phyloP scores from a whole-genome alignment of 1,140 invertebrate species.

The Leptoteleia sp. region DNA sequence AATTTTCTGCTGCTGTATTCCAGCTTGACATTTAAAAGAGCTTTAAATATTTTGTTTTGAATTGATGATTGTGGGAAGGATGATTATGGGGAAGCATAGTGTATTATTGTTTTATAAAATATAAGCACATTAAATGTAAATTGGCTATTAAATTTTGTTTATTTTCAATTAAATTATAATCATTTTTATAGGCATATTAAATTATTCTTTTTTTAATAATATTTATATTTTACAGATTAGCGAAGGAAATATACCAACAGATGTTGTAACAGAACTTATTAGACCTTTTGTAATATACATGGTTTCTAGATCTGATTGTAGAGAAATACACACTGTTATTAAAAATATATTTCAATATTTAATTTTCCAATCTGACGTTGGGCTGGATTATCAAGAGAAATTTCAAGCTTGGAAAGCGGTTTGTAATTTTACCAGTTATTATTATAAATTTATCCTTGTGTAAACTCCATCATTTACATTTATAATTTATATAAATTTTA shows the following conservation, averaged over 20 bases:
- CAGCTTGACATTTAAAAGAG: too few species aligned
- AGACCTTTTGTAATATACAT: constrained; percentile 85
- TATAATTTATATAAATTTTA: constrained; percentile 22
- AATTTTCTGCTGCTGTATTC: too few species aligned
- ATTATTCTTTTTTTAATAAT: background rate
- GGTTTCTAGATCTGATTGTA: constrained; percentile 81
- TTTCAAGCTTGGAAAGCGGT: constrained; percentile 84
- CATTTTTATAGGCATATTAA: too few species aligned
- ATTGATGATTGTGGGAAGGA: too few species aligned
- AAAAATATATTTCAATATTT: constrained; percentile 86
- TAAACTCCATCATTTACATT: too few species aligned
- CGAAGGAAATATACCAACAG: constrained; percentile 83
- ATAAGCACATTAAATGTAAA: too few species aligned
- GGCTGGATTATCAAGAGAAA: constrained; percentile 86
- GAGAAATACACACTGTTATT: constrained; percentile 82
- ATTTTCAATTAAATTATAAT: too few species aligned
- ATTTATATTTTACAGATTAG: constrained; percentile 81
- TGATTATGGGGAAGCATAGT: too few species aligned
- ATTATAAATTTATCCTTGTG: background rate
- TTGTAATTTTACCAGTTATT: too few species aligned
- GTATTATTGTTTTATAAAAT: too few species aligned
- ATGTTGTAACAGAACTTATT: constrained; percentile 83
- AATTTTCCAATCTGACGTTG: constrained; percentile 87
- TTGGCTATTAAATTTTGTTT: constrained; percentile 26
- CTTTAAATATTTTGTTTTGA: too few species aligned